Base-by-base conservation (phyloP, 2,888 invertebrate species). In the Dermolepida albohirtum region DNA sequence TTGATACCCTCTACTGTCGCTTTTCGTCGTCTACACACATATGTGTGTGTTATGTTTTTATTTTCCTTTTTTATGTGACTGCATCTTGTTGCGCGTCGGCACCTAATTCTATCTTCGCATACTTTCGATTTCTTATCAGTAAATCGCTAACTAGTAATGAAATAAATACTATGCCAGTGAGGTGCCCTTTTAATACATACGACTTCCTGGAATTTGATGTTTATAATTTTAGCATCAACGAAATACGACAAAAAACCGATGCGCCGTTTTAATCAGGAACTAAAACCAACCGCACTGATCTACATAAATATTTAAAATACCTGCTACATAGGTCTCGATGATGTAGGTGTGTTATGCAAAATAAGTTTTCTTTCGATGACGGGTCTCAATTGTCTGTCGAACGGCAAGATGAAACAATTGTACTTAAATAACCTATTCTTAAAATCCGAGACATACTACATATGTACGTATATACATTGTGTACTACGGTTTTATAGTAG, bases 301-400 rank as follows among this genome's bases (percentile, higher is more conserved):
- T 73, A 70, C 71, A 73, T 73, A 73, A 73, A 73, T 73, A 73
- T 72, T 73, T 72, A 67, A 72, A 73, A 73, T 73, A 70, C 73
- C 70, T 66, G 66, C 66, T 62, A 57, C 59, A 69, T 67, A 57
- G 64, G 64, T 62, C 64, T 64, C 49, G 63, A 50, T 47, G 55
- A 67, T 68, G 67, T 68, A 66, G 68, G 70, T 66, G 68, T 68
- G 66, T 59, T 70, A 70, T 70, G 68, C 70, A 70, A 70, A 70
- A 68, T 68, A 70, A 70, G 64, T 67, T 70, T 67, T 59, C 59
- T 62, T 67, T 59, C 59, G 59, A 47, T 62, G 59, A 62, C 59
- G 59, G 59, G 59, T 47, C 59, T 62, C 59, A 62, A 62, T 62
- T 62, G 59, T 62, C 59, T 62, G 47, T 47, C 29, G 59, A 62